These are phyloP conservation scores for Trialeurodes vaporariorum DNA, from an alignment of 1,140 invertebrate genomes.

Conservation along the genomic window DNA sequence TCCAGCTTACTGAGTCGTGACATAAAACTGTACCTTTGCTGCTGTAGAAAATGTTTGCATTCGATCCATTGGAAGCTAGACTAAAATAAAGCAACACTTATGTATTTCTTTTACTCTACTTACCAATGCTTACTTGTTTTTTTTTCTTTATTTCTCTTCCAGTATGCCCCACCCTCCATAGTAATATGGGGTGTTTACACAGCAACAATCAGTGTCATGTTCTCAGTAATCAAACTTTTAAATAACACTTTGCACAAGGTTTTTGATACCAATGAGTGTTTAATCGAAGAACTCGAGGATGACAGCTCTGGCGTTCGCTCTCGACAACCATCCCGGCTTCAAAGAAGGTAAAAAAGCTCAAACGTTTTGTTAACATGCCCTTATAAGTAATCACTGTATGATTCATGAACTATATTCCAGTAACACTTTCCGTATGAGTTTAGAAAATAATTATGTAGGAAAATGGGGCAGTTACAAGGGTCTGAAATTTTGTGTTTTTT, in stretches of 20 bases:
- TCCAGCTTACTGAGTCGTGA: too few relatives aligned
- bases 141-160: too few relatives aligned
- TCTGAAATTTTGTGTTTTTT: too few relatives aligned
- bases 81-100: too few relatives aligned
- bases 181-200: constrained; percentile 82
- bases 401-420: background rate
- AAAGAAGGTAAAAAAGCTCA: constrained; percentile 10
- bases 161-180: constrained; percentile 77
- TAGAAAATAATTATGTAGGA: background rate
- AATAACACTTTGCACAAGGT: constrained; percentile 88
- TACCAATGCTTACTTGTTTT: too few relatives aligned
- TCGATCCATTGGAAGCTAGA: too few relatives aligned
- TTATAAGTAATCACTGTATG: background rate
- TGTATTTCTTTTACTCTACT: too few relatives aligned
- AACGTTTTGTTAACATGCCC: background rate
- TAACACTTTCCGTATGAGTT: background rate
- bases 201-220: constrained; percentile 62
- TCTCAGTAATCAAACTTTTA: constrained; percentile 71
- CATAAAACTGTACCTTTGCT: too few relatives aligned
- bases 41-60: too few relatives aligned
- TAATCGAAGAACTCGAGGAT: constrained; percentile 45
- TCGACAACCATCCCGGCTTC: constrained; percentile 11
- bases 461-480: too few relatives aligned
- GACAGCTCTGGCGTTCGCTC: constrained; percentile 24
- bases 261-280: constrained; percentile 88